These are phyloP conservation scores for Ochotona princeps DNA, from an alignment of 2,113 vertebrate genomes.

Conservation along the genomic window DNA sequence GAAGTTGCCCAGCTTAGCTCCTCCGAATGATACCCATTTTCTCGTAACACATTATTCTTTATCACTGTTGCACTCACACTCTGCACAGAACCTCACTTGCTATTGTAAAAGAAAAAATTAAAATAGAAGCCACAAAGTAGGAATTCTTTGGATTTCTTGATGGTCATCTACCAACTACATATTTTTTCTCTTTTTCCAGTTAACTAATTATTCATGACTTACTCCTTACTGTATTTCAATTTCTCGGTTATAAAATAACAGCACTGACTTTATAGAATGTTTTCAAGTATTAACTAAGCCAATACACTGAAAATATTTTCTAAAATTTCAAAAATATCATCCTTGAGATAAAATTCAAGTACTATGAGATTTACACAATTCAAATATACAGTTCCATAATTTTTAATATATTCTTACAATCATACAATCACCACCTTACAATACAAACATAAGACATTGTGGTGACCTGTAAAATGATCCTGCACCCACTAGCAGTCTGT, in stretches of 20 bases:
- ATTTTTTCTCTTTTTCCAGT: neutral
- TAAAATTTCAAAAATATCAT: neutral
- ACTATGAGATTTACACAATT: neutral
- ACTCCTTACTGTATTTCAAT: neutral
- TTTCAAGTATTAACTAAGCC: constrained; percentile 13
- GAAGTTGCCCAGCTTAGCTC: neutral
- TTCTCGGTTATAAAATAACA: neutral
- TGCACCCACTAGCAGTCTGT: neutral
- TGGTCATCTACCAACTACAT: neutral
- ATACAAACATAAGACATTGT: neutral
- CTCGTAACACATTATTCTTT: neutral
- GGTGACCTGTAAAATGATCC: neutral
- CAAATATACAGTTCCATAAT: neutral
- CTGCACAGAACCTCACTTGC: neutral
- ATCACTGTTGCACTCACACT: neutral
- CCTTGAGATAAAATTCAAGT: neutral
- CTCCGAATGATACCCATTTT: neutral
- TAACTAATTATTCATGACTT: neutral
- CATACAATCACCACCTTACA: neutral
- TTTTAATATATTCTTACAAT: neutral
- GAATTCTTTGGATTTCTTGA: neutral
- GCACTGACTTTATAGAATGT: neutral
- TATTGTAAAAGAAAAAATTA: neutral
- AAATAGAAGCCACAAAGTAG: neutral
- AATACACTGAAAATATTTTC: neutral